A percentile compares a stretch with the other conserved stretches of the same genome.
phyloP scores from a whole-genome alignment of 2,797 vertebrate species.

The Anguilla megastoma region DNA sequence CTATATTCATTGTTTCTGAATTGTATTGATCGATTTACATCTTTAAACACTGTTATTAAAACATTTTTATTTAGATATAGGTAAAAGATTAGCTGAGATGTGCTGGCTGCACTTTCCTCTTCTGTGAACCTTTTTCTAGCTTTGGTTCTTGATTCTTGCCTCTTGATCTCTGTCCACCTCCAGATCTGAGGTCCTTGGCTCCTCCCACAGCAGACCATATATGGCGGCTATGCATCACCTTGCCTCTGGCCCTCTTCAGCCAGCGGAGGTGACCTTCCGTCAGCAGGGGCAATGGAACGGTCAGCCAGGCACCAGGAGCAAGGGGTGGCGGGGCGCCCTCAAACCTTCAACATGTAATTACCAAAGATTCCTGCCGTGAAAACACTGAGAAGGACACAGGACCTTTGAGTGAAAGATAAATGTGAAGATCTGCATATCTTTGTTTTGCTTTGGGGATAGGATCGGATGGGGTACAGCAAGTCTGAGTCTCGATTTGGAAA shows the following conservation, averaged over 20 bases:
- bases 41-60: not conserved
- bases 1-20: too few relatives aligned
- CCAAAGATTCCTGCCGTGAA: conserved; percentile 99
- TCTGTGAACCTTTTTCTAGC: not conserved
- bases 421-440: conserved; percentile 61
- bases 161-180: not conserved
- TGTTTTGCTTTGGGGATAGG: conserved; percentile 63
- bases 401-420: conserved; percentile 51
- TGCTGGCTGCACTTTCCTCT: not conserved
- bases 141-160: not conserved
- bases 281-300: conserved; percentile 81
- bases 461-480: conserved; percentile 61
- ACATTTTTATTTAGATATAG: not conserved
- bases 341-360: conserved; percentile 81
- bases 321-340: conserved; percentile 79
- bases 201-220: conserved; percentile 79
- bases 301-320: conserved; percentile 81
- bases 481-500: conserved; percentile 66
- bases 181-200: conserved; percentile 85
- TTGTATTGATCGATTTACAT: not conserved
- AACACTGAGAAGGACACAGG: conserved; percentile 67
- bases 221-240: conserved; percentile 85
- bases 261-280: conserved; percentile 96
- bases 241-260: conserved; percentile 89
- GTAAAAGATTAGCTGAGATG: not conserved